These are phyloP conservation scores for Palloptera scutellata DNA, from an alignment of 2,888 invertebrate genomes.

Conservation along the genomic window DNA sequence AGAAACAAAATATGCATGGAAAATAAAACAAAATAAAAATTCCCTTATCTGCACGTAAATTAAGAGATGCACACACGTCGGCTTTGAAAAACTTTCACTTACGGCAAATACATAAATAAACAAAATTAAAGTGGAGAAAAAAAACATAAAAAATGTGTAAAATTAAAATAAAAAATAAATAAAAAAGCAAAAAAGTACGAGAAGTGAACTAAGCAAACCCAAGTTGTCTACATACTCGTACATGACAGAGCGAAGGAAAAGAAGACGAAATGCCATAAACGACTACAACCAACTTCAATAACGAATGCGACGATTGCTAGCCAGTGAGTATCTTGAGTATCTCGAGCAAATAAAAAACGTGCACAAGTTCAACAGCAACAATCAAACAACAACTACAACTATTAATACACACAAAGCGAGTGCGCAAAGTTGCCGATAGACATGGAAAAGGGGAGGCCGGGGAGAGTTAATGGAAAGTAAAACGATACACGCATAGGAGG, in stretches of 20 bases:
- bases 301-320: too few relatives aligned
- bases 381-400: too few relatives aligned
- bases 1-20: neutral
- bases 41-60: conserved; percentile 28
- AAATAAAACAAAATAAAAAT: conserved; percentile 16
- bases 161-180: conserved; percentile 16
- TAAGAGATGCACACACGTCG: conserved; percentile 18
- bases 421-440: conserved; percentile 38
- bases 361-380: too few relatives aligned
- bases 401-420: too few relatives aligned
- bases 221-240: conserved; percentile 19
- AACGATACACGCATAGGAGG: neutral
- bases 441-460: conserved; percentile 37
- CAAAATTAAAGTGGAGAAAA: neutral
- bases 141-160: neutral
- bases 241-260: conserved; percentile 16
- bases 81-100: conserved; percentile 55
- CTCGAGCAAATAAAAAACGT: too few relatives aligned
- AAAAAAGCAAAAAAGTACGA: conserved; percentile 33
- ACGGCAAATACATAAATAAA: conserved; percentile 43
- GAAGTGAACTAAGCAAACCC: conserved; percentile 44
- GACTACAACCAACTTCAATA: too few relatives aligned
- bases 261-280: conserved; percentile 16
- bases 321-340: too few relatives aligned
- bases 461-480: conserved; percentile 35